These are phyloP conservation scores for Cheiracanthium punctorium DNA, from an alignment of 2,888 invertebrate genomes.

Conservation along the genomic window DNA sequence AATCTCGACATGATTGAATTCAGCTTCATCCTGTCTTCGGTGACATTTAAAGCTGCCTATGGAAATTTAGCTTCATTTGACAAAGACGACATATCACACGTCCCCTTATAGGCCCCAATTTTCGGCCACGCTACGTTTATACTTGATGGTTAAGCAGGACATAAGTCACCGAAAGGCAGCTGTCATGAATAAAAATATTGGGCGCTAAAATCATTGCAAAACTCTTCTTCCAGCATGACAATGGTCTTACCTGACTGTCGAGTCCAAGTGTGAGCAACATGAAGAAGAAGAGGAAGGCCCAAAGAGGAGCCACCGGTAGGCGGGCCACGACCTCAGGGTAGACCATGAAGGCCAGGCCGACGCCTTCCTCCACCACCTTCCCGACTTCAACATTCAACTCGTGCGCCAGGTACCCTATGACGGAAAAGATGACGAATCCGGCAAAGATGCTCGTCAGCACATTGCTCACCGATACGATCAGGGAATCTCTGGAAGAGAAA, in stretches of 20 bases:
- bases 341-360: slow-evolving; percentile 89
- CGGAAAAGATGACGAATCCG: slow-evolving; percentile 87
- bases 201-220: too few relatives aligned
- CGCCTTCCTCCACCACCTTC: slow-evolving; percentile 83
- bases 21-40: too few relatives aligned
- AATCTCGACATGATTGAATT: too few relatives aligned
- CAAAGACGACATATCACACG: too few relatives aligned
- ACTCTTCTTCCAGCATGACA: too few relatives aligned
- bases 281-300: slow-evolving; percentile 88
- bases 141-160: too few relatives aligned
- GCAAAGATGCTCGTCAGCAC: slow-evolving; percentile 88
- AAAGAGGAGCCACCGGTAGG: slow-evolving; percentile 86
- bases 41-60: too few relatives aligned
- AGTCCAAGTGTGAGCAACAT: slow-evolving; percentile 86
- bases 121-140: too few relatives aligned
- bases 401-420: slow-evolving; percentile 87
- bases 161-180: too few relatives aligned
- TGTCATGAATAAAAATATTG: too few relatives aligned
- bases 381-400: slow-evolving; percentile 84
- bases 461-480: slow-evolving; percentile 86
- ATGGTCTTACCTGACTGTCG: slow-evolving; percentile 74
- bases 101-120: too few relatives aligned
- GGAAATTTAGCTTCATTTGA: too few relatives aligned
- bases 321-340: slow-evolving; percentile 88
- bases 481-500: slow-evolving; percentile 68